Percentiles rank a stretch among this genome's conserved stretches.
phyloP scores from a whole-genome alignment of 1,140 invertebrate genomes.

The Harlomillsia oculata region DNA sequence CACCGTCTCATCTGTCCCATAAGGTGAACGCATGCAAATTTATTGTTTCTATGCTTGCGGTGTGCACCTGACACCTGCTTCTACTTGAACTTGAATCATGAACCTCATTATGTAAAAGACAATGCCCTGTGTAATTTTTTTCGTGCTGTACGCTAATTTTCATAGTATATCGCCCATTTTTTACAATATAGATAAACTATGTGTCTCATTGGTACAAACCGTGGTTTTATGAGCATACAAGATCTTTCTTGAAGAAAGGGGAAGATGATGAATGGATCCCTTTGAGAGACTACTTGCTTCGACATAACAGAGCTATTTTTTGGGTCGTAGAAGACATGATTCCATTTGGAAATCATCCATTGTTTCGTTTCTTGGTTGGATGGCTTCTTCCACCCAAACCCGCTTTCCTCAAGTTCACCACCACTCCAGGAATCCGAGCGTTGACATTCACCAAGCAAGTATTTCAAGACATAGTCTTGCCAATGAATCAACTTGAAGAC shows the following conservation, averaged over 20 bases:
- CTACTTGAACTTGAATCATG: too few relatives aligned
- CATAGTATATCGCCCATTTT: too few relatives aligned
- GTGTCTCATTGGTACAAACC: constrained; percentile 49
- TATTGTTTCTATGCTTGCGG: too few relatives aligned
- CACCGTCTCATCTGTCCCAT: constrained; percentile 19
- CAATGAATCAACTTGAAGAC: constrained; percentile 46
- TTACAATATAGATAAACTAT: constrained; percentile 41
- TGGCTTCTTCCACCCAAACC: constrained; percentile 47
- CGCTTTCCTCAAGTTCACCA: constrained; percentile 47
- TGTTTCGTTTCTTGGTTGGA: constrained; percentile 37
- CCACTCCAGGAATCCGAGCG: constrained; percentile 46
- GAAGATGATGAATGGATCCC: constrained; percentile 47
- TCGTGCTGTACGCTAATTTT: too few relatives aligned
- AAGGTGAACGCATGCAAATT: too few relatives aligned
- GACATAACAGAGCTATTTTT: constrained; percentile 49
- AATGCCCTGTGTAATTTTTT: too few relatives aligned
- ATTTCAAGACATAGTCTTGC: constrained; percentile 51
- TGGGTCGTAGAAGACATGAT: constrained; percentile 50
- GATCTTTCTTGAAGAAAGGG: constrained; percentile 44
- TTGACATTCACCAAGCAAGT: constrained; percentile 50
- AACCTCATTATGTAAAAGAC: too few relatives aligned
- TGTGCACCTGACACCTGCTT: too few relatives aligned
- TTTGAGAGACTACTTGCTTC: constrained; percentile 46
- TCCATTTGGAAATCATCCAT: constrained; percentile 44
- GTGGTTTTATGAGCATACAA: constrained; percentile 57